A percentile compares a stretch with the other conserved stretches of the same genome.
phyloP scores from a whole-genome alignment of 2,113 vertebrate species.

The Zosterops hypoxanthus region DNA sequence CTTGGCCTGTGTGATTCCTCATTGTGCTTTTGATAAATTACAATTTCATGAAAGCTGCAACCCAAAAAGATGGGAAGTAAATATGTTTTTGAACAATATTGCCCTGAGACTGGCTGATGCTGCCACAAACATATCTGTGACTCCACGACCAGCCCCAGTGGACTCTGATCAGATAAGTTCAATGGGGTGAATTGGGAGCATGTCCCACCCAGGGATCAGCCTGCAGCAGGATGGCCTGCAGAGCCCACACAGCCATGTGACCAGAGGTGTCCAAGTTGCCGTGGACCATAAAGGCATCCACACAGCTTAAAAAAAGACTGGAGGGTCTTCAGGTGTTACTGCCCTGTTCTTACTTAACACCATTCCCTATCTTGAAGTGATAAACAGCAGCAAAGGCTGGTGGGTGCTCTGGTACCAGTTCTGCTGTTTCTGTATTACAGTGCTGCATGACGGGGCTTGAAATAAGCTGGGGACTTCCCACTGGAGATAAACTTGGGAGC shows the following conservation, averaged over 20 bases:
- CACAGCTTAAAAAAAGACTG: not conserved
- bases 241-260: fast-evolving
- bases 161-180: not conserved
- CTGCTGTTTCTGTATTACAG: not conserved
- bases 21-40: not conserved
- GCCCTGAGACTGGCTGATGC: not conserved
- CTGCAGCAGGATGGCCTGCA: not conserved
- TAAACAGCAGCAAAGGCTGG: not conserved
- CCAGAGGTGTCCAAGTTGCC: not conserved
- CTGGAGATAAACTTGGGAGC: not conserved
- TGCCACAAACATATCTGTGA: not conserved
- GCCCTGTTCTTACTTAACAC: not conserved
- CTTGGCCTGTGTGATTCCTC: not conserved
- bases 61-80: not conserved
- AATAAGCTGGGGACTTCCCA: not conserved
- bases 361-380: not conserved
- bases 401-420: not conserved
- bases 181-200: fast-evolving
- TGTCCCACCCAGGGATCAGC: not conserved
- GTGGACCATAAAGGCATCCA: not conserved
- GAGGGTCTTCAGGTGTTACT: not conserved
- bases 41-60: not conserved
- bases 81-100: not conserved
- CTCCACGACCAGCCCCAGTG: not conserved
- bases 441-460: not conserved